These are phyloP conservation scores for Heloderma charlesbogerti DNA, from an alignment of 2,113 vertebrate species.

Conservation along the genomic window DNA sequence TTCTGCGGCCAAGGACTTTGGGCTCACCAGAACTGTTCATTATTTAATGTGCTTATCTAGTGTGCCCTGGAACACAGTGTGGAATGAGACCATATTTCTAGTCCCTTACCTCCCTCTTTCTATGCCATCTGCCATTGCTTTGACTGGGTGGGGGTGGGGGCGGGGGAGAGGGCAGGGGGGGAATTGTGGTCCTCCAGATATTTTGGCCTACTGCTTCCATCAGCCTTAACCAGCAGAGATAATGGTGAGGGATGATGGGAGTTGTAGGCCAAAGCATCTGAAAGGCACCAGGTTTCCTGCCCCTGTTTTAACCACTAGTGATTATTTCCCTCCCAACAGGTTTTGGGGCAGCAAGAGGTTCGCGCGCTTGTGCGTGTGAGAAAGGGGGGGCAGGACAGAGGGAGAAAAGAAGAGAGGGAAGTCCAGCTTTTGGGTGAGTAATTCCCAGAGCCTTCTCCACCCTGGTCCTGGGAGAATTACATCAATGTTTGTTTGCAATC, in stretches of 20 bases:
- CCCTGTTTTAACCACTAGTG: background rate
- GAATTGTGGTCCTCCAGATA: no score
- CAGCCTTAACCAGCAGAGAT: no score
- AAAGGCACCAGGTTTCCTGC: no score
- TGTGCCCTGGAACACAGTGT: background rate
- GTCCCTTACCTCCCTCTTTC: background rate
- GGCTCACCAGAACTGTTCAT: background rate
- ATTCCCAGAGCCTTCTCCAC: conserved; percentile 25
- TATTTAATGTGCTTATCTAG: no score
- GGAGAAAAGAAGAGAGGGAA: background rate
- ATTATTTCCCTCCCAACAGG: background rate
- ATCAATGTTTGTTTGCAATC: conserved; percentile 11
- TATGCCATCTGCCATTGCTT: background rate
- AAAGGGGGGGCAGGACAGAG: background rate
- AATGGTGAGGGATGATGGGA: no score
- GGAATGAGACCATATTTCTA: background rate
- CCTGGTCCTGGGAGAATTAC: conserved; percentile 25
- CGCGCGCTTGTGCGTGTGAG: background rate
- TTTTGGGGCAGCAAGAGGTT: background rate
- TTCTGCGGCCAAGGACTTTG: no score
- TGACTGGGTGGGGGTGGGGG: no score
- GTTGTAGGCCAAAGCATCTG: no score
- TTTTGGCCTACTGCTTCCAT: background rate
- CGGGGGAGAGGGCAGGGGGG: no score
- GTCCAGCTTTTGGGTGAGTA: conserved; percentile 7